Evolutionary conservation across 2,797 vertebrate species (phyloP), one percentile per base, ranked within the genome.

Genomic region (Anabas testudineus): DNA sequence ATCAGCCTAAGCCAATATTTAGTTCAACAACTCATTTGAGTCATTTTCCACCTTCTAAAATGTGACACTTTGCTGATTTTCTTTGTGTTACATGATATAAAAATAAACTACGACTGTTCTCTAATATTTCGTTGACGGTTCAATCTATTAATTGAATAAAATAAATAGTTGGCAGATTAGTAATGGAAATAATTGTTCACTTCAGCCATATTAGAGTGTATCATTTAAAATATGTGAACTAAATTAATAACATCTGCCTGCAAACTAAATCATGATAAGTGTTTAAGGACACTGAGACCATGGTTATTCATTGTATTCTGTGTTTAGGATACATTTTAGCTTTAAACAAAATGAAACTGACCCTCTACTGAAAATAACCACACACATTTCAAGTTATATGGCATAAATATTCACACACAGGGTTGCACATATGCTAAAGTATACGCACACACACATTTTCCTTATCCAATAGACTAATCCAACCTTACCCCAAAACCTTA

Each of bases 1-100:
- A 48, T 21, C 0, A 52, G 15, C 22, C 19, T 19, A 30, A 32
- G 59, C n/a, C 43, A 8, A 15, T 4, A 7, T 21, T 30, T 24
- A 26, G 12, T 30, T 19, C 8, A 36, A 21, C 1, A 0, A 14
- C 30, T 32, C 10, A 9, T 48, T 53, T 12, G 3, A 51, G 15
- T 43, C 0, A 4, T 37, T 49, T 28, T 72, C 10, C n/a, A 57
- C 41, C 15, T 45, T 74, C 48, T 56, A 5, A 41, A 16, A 46
- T 47, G 12, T 55, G 16, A 71, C 56, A 22, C 53, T 26, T 8
- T 48, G 24, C 1, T 55, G 15, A 21, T 73, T 63, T 48, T 47
- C 57, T 21, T 61, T 41, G 7, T 42, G 2, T 34, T 24, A 3
- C 8, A 69, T 45, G 7, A 41, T 32, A 32, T 13, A 5, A 24